Conservation (phyloP, 2,888 invertebrate species). For the Eristalis arbustorum region DNA sequence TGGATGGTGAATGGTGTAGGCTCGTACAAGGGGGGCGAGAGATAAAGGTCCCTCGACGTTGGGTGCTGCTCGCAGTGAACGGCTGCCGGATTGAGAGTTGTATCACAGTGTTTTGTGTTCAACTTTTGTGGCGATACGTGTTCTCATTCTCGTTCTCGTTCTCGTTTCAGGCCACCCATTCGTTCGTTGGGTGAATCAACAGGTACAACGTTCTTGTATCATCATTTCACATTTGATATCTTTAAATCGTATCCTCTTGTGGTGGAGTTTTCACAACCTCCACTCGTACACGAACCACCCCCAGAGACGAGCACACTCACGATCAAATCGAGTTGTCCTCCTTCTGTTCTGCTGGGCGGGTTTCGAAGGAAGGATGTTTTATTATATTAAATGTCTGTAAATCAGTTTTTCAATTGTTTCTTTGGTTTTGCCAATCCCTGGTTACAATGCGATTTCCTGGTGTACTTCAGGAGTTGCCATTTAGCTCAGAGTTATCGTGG, state of each 20-base stretch:
- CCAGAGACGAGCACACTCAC: background rate
- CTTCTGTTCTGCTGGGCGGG: background rate
- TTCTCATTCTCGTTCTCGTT: background rate
- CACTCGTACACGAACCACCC: background rate
- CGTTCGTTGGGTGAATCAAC: slow-evolving; percentile 51
- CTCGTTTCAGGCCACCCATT: background rate
- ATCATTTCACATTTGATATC: slow-evolving; percentile 66
- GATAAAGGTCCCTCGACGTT: slow-evolving; percentile 32
- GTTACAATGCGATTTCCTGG: slow-evolving; percentile 55
- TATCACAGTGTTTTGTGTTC: slow-evolving; percentile 56
- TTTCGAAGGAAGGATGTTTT: slow-evolving; percentile 59
- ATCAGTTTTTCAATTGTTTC: slow-evolving; percentile 64
- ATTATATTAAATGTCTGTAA: slow-evolving; percentile 70
- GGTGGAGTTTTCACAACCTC: slow-evolving; percentile 34
- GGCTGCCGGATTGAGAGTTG: slow-evolving; percentile 4
- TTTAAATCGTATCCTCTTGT: slow-evolving; percentile 60
- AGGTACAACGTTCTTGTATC: slow-evolving; percentile 57
- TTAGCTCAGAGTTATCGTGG: background rate
- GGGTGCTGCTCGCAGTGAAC: background rate
- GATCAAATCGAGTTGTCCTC: background rate
- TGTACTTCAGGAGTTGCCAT: background rate
- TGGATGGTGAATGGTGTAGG: slow-evolving; percentile 45
- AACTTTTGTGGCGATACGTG: slow-evolving; percentile 54
- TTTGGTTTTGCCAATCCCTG: slow-evolving; percentile 62
- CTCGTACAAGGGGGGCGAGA: slow-evolving; percentile 13